phyloP scores from a whole-genome alignment of 2,797 vertebrate genomes.

The Sebastes glaucus region DNA sequence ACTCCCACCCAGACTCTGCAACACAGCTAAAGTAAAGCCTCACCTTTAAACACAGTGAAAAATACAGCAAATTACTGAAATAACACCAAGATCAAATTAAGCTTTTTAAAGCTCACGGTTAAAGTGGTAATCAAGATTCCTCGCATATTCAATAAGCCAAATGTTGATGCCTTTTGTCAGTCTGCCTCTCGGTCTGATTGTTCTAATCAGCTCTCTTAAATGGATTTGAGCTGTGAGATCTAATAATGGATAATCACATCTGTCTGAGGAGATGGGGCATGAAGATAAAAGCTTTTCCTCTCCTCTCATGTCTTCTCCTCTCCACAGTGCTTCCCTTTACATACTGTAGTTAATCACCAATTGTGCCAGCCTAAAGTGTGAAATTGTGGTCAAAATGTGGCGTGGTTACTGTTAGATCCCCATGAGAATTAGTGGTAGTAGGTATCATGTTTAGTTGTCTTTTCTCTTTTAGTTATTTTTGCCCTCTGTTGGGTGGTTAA shows the following conservation, averaged over 20 bases:
- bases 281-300: constrained; percentile 49
- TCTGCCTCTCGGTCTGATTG: constrained; percentile 42
- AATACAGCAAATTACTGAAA: constrained; percentile 2
- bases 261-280: constrained; percentile 43
- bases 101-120: constrained; percentile 6
- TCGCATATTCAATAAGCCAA: constrained; percentile 36
- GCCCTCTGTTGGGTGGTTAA: neutral
- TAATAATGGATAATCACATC: constrained; percentile 69
- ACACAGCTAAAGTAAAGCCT: neutral
- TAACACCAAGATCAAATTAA: neutral
- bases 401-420: neutral
- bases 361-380: neutral
- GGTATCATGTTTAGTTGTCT: neutral
- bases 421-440: neutral
- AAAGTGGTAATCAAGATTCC: constrained; percentile 25
- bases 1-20: neutral
- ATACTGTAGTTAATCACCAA: neutral
- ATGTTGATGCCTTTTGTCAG: constrained; percentile 28
- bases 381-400: neutral
- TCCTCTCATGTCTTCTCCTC: neutral
- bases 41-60: constrained; percentile 5
- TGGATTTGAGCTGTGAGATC: constrained; percentile 50
- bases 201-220: constrained; percentile 50
- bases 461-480: neutral
- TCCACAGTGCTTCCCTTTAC: neutral